These are phyloP conservation scores for Diceros bicornis DNA, from an alignment of 2,797 vertebrate genomes.

Conservation along the genomic window DNA sequence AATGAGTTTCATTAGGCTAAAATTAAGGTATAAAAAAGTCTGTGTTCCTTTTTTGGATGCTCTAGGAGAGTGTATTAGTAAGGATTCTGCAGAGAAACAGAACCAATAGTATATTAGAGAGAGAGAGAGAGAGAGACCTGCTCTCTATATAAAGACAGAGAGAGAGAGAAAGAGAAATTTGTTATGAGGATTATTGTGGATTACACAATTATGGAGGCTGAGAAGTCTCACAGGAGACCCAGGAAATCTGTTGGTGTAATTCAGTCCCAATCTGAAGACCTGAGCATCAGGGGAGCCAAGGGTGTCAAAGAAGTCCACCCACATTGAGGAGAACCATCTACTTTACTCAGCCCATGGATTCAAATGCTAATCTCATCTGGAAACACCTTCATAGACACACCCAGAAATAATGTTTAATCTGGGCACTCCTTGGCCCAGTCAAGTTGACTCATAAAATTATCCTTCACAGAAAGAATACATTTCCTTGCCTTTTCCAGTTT, in stretches of 20 bases:
- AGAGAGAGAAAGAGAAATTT: not conserved
- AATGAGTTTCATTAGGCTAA: not conserved
- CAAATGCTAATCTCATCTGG: not conserved
- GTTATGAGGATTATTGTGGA: not conserved
- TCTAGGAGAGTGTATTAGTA: not conserved
- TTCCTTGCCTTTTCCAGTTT: not conserved
- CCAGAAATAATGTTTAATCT: not conserved
- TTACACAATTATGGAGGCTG: not conserved
- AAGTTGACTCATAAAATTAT: not conserved
- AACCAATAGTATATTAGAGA: not conserved
- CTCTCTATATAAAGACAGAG: no score
- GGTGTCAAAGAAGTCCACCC: no score
- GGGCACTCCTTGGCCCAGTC: not conserved
- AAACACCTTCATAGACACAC: not conserved
- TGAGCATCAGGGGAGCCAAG: not conserved
- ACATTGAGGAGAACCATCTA: no score
- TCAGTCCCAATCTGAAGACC: not conserved
- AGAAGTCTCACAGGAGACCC: not conserved
- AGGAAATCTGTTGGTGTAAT: not conserved
- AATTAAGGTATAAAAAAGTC: not conserved
- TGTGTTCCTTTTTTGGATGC: not conserved
- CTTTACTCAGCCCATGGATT: no score
- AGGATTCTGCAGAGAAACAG: not conserved
- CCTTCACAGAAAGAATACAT: not conserved
- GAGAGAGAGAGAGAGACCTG: not conserved